phyloP scores from a whole-genome alignment of 2,888 invertebrate genomes.

The Spisula solida region DNA sequence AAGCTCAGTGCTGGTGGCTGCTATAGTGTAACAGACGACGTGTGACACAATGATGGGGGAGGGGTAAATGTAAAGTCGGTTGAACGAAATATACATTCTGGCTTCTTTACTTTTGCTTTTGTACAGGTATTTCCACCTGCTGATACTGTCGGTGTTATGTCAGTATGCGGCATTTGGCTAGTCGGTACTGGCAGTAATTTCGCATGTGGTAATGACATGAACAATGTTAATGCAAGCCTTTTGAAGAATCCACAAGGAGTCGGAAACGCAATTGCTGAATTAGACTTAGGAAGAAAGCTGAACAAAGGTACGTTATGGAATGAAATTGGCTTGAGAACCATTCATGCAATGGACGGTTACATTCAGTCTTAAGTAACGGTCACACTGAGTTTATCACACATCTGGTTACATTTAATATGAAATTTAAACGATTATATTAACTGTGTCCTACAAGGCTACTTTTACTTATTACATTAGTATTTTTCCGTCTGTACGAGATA shows the following conservation, averaged over 20 bases:
- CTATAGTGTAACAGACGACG: no score
- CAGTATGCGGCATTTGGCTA: slow-evolving; percentile 76
- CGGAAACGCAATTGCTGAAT: slow-evolving; percentile 74
- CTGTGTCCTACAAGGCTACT: no score
- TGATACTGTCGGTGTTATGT: slow-evolving; percentile 81
- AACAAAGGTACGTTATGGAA: slow-evolving; percentile 78
- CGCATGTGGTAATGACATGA: slow-evolving; percentile 76
- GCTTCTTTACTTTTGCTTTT: not conserved
- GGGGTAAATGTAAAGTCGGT: no score
- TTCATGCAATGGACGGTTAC: not conserved
- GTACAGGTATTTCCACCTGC: slow-evolving; percentile 81
- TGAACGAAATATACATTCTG: not conserved
- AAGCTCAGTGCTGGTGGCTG: no score
- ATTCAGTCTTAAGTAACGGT: no score
- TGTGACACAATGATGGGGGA: no score
- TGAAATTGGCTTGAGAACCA: not conserved
- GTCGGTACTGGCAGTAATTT: slow-evolving; percentile 73
- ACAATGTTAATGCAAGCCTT: slow-evolving; percentile 19
- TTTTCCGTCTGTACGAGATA: no score
- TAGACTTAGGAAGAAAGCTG: slow-evolving; percentile 75
- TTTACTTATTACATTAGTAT: no score
- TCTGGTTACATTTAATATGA: no score
- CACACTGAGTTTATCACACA: not conserved
- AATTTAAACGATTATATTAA: no score
- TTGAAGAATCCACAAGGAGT: slow-evolving; percentile 60